Conservation (phyloP, 2,113 vertebrate genomes). For the Passer domesticus region DNA sequence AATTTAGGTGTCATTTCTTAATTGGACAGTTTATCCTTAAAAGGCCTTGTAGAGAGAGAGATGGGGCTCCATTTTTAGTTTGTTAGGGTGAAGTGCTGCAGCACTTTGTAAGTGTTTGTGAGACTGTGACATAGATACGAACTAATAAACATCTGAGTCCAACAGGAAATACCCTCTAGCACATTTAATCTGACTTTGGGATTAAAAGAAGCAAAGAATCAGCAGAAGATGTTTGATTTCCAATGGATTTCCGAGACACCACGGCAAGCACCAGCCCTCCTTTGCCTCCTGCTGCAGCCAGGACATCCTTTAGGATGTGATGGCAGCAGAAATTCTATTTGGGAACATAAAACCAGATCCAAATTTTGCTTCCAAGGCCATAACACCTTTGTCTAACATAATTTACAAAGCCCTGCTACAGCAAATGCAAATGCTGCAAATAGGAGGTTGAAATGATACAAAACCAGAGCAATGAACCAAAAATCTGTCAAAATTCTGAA, state of each 20-base stretch:
- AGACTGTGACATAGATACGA: background rate
- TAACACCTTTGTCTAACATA: fast-evolving
- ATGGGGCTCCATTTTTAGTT: background rate
- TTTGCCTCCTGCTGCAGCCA: background rate
- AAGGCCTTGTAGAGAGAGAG: background rate
- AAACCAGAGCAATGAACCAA: fast-evolving
- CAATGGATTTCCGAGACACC: fast-evolving
- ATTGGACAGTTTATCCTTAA: background rate
- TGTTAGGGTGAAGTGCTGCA: background rate
- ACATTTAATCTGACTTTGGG: background rate
- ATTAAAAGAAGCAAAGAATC: background rate
- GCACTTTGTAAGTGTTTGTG: background rate
- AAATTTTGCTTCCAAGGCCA: background rate
- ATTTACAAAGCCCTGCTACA: background rate
- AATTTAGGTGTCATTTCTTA: background rate
- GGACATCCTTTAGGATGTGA: background rate
- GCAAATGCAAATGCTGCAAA: background rate
- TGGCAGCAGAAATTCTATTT: background rate
- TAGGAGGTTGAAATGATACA: background rate
- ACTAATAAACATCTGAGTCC: background rate
- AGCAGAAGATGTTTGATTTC: background rate
- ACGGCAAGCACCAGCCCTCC: background rate
- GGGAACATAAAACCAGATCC: background rate
- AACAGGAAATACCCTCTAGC: background rate
- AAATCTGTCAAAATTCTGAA: background rate